phyloP scores from a whole-genome alignment of 2,797 vertebrate genomes.

The Sebastes hubbsi region DNA sequence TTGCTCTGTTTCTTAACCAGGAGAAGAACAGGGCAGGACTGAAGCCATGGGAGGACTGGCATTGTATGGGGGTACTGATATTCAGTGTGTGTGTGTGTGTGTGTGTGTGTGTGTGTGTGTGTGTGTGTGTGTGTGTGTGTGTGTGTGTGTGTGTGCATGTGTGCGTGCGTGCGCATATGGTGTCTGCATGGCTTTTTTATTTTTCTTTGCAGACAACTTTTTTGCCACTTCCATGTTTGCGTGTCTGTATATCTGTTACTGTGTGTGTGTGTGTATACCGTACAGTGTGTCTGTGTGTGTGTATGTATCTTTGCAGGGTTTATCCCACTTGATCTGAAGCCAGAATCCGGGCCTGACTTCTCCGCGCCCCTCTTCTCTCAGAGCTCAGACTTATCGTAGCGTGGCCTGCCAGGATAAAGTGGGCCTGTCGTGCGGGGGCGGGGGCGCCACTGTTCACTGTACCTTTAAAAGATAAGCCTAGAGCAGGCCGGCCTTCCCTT shows the following conservation, averaged over 20 bases:
- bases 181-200: background rate
- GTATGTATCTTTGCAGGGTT: conserved; percentile 10
- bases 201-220: background rate
- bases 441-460: conserved; percentile 33
- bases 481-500: conserved; percentile 28
- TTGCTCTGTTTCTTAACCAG: conserved; percentile 57
- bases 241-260: background rate
- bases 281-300: background rate
- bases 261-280: background rate
- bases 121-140: background rate
- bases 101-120: background rate
- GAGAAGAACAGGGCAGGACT: conserved; percentile 30
- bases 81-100: background rate
- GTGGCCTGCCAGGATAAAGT: conserved; percentile 48
- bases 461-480: conserved; percentile 54
- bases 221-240: background rate
- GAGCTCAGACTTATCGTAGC: conserved; percentile 48
- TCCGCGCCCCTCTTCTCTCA: conserved; percentile 17
- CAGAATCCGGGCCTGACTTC: conserved; percentile 29
- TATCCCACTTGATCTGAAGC: conserved; percentile 50
- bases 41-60: conserved; percentile 4
- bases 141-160: background rate
- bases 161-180: no score
- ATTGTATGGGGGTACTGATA: conserved; percentile 22
- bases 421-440: background rate